phyloP scores from a whole-genome alignment of 1,140 invertebrate genomes.

The Anagrus nilaparvatae region DNA sequence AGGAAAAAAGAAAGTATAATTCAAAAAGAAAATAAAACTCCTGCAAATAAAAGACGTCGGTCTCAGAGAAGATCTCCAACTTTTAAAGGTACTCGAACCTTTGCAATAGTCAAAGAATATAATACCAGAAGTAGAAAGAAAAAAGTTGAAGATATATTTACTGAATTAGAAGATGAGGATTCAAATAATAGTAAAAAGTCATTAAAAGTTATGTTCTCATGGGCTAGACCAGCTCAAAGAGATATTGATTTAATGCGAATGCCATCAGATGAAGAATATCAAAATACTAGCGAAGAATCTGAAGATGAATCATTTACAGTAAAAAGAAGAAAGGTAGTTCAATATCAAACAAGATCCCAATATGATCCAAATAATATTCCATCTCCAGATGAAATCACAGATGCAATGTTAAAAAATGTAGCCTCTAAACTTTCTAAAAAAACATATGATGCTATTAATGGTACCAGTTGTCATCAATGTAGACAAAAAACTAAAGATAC shows the following conservation, averaged over 20 bases:
- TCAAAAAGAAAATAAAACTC: constrained; percentile 10
- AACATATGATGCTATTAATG: constrained; percentile 25
- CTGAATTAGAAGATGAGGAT: constrained; percentile 2
- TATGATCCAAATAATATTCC: constrained; percentile 22
- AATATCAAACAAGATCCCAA: constrained; percentile 8
- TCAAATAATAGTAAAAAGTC: constrained; percentile 13
- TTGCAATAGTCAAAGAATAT: constrained; percentile 17
- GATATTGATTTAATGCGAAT: constrained; percentile 23
- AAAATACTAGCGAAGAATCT: constrained; percentile 2
- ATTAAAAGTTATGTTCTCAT: constrained; percentile 25
- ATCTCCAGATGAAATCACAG: constrained; percentile 30
- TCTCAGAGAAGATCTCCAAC: constrained; percentile 3
- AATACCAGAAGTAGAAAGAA: constrained; percentile 23
- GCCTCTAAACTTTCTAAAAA: constrained; percentile 24
- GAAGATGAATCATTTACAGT: not conserved
- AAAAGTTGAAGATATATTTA: constrained; percentile 2
- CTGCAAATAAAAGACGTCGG: constrained; percentile 12
- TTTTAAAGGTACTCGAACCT: not conserved
- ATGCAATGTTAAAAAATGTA: constrained; percentile 32
- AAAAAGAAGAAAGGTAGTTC: constrained; percentile 9
- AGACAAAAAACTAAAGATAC: constrained; percentile 42
- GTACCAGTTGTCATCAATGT: constrained; percentile 40
- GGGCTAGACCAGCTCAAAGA: constrained; percentile 25
- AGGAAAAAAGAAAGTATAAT: not conserved
- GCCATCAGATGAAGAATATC: constrained; percentile 19